Evolutionary conservation across 2,113 vertebrate species (phyloP).

Genomic region (Orthonyx spaldingii): DNA sequence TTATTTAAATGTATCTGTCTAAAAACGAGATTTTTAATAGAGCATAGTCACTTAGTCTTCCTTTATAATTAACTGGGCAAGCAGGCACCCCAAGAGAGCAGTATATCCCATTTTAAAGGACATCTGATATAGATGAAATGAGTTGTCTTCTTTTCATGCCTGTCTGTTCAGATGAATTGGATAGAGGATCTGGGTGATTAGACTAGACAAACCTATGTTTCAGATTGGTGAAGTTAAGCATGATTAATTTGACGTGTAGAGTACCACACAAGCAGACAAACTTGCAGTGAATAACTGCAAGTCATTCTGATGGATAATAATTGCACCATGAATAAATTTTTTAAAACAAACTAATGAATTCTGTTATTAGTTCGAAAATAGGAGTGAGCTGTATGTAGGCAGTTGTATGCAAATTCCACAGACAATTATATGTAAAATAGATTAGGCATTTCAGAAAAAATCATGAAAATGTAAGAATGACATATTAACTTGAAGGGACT

Average conservation of each 20-base stretch:
- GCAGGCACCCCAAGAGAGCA: neutral
- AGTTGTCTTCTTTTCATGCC: neutral
- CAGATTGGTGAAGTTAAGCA: neutral
- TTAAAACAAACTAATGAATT: neutral
- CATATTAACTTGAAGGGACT: neutral
- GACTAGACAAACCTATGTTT: neutral
- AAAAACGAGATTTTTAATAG: neutral
- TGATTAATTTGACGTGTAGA: neutral
- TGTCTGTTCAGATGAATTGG: neutral
- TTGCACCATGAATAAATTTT: neutral
- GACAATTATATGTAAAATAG: neutral
- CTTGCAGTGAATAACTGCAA: neutral
- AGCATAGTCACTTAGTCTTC: neutral
- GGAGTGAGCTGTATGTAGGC: neutral
- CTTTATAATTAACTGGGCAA: neutral
- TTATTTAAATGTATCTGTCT: neutral
- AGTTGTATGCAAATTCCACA: neutral
- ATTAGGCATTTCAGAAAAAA: neutral
- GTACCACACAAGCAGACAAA: neutral
- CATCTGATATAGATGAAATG: neutral
- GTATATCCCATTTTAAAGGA: neutral
- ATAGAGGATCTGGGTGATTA: neutral
- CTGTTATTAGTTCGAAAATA: neutral
- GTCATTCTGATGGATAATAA: neutral
- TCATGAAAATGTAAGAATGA: neutral